phyloP scores from a whole-genome alignment of 2,797 vertebrate genomes.

The Toxotes lorentzi region DNA sequence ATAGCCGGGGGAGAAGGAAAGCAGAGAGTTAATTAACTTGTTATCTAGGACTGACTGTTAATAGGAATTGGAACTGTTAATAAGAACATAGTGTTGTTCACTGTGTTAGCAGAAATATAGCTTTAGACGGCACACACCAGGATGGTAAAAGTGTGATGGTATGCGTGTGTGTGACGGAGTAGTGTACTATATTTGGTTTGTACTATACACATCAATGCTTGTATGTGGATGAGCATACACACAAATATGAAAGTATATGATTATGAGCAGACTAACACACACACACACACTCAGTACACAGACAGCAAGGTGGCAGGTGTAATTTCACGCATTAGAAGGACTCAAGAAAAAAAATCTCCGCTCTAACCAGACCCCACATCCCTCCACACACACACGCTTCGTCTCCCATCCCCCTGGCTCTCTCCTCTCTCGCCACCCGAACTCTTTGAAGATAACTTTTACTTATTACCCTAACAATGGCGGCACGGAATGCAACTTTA shows the following conservation, averaged over 20 bases:
- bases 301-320: constrained; percentile 85
- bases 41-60: constrained; percentile 78
- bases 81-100: constrained; percentile 63
- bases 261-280: constrained; percentile 42
- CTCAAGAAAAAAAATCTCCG: constrained; percentile 59
- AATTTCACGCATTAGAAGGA: constrained; percentile 89
- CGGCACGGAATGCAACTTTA: constrained; percentile 84
- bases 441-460: constrained; percentile 90
- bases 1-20: constrained; percentile 80
- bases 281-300: constrained; percentile 32
- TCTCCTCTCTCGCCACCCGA: constrained; percentile 66
- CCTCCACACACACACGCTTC: constrained; percentile 31
- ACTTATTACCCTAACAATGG: constrained; percentile 88
- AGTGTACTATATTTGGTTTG: constrained; percentile 29
- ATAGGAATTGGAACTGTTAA: constrained; percentile 77
- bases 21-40: constrained; percentile 81
- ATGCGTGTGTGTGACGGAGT: constrained; percentile 11
- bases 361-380: constrained; percentile 58
- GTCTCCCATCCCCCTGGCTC: constrained; percentile 69
- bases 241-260: constrained; percentile 36
- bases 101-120: constrained; percentile 54
- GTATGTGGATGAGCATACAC: constrained; percentile 42
- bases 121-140: constrained; percentile 36
- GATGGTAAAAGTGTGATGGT: constrained; percentile 21
- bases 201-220: constrained; percentile 18